phyloP scores from a whole-genome alignment of 1,140 invertebrate species.

The Goniozus legneri region DNA sequence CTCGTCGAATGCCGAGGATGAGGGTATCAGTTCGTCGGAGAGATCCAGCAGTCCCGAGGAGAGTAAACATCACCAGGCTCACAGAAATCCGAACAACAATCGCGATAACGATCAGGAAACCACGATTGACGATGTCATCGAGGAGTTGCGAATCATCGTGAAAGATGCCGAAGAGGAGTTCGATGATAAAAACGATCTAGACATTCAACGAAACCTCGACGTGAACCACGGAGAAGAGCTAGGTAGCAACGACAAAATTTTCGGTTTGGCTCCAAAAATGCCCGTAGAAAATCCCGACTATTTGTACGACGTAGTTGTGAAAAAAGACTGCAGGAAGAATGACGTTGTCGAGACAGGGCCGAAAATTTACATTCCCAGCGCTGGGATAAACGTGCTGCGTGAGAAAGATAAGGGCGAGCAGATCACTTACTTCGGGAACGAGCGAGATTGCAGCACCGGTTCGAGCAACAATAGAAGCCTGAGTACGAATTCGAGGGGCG shows the following conservation, averaged over 20 bases:
- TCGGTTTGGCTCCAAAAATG: not conserved
- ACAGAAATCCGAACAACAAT: slow-evolving; percentile 5
- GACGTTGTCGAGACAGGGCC: not conserved
- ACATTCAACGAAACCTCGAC: not conserved
- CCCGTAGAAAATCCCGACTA: slow-evolving; percentile 2
- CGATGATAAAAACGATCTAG: slow-evolving; percentile 36
- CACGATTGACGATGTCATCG: slow-evolving; percentile 84
- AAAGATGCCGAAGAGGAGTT: slow-evolving; percentile 77
- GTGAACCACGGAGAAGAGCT: not conserved
- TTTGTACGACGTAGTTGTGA: slow-evolving; percentile 12
- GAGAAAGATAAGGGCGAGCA: slow-evolving; percentile 18
- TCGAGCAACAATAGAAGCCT: slow-evolving; percentile 8
- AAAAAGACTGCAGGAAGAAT: slow-evolving; percentile 8
- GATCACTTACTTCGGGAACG: slow-evolving; percentile 28
- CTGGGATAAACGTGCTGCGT: slow-evolving; percentile 2
- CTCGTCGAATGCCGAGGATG: slow-evolving; percentile 78
- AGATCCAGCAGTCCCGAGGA: slow-evolving; percentile 67
- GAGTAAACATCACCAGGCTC: slow-evolving; percentile 7
- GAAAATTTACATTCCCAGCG: slow-evolving; percentile 9
- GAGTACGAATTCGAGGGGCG: slow-evolving; percentile 5
- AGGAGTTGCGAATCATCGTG: slow-evolving; percentile 78
- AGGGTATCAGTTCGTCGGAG: slow-evolving; percentile 81
- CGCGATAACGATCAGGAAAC: slow-evolving; percentile 73
- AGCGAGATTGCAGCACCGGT: slow-evolving; percentile 15
- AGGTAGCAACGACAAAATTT: not conserved